These are phyloP conservation scores for Apis florea DNA, from an alignment of 1,140 invertebrate genomes.

Conservation along the genomic window DNA sequence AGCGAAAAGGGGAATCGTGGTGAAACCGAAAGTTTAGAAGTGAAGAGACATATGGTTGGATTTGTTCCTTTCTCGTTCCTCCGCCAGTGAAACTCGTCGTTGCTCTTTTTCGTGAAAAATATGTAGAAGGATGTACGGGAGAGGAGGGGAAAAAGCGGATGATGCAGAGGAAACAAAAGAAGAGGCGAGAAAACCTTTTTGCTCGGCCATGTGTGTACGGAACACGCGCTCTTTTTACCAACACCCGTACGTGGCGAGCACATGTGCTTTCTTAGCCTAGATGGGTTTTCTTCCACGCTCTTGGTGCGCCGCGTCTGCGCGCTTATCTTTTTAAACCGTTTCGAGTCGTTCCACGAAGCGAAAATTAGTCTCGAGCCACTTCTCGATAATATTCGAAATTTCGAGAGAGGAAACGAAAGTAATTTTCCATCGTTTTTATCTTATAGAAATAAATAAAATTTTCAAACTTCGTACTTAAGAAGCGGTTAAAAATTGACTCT, in stretches of 20 bases:
- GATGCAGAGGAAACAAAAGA: neutral
- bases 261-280: slow-evolving; percentile 2
- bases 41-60: neutral
- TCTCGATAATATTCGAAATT: neutral
- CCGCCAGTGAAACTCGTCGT: neutral
- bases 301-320: too few species aligned
- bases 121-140: neutral
- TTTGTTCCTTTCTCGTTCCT: neutral
- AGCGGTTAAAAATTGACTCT: too few species aligned
- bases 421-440: too few species aligned
- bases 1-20: neutral
- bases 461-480: too few species aligned
- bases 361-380: neutral
- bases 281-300: slow-evolving; percentile 3
- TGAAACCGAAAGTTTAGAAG: neutral
- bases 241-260: neutral
- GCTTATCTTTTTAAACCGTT: slow-evolving; percentile 5
- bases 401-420: too few species aligned
- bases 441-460: too few species aligned
- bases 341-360: slow-evolving; percentile 2
- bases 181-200: slow-evolving; percentile 2
- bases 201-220: neutral
- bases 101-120: slow-evolving; percentile 6
- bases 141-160: neutral
- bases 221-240: slow-evolving; percentile 2